Conservation (phyloP, 2,797 vertebrate species). For the Erethizon dorsatum region DNA sequence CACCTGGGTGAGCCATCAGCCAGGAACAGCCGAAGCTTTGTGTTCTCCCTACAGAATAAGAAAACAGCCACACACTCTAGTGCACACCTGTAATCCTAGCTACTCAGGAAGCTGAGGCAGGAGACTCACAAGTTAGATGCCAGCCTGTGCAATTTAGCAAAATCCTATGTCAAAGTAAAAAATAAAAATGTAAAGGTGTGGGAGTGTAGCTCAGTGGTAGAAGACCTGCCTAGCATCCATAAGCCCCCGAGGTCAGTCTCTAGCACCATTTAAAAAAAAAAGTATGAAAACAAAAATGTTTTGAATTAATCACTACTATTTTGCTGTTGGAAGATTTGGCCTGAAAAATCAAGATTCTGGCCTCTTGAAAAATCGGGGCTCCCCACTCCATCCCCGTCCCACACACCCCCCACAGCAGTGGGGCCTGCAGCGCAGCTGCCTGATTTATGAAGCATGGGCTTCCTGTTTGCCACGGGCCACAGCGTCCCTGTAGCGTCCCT, state of each 20-base stretch:
- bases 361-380: neutral
- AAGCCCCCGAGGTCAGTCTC: neutral
- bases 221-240: neutral
- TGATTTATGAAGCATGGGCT: fast-evolving
- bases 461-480: fast-evolving
- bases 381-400: neutral
- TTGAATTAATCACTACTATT: neutral
- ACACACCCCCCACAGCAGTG: fast-evolving
- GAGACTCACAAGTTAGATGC: neutral
- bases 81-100: neutral
- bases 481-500: neutral
- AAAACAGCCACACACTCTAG: neutral
- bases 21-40: neutral
- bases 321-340: neutral
- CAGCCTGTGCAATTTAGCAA: neutral
- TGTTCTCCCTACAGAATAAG: neutral
- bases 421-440: neutral
- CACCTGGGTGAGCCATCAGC: fast-evolving
- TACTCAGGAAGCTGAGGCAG: neutral
- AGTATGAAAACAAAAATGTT: neutral
- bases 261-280: neutral
- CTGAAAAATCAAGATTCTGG: neutral
- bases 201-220: neutral
- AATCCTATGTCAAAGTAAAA: neutral
- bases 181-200: neutral